Evolutionary conservation across 2,797 vertebrate species (phyloP).

Genomic region (Paramormyrops hopkinsi): DNA sequence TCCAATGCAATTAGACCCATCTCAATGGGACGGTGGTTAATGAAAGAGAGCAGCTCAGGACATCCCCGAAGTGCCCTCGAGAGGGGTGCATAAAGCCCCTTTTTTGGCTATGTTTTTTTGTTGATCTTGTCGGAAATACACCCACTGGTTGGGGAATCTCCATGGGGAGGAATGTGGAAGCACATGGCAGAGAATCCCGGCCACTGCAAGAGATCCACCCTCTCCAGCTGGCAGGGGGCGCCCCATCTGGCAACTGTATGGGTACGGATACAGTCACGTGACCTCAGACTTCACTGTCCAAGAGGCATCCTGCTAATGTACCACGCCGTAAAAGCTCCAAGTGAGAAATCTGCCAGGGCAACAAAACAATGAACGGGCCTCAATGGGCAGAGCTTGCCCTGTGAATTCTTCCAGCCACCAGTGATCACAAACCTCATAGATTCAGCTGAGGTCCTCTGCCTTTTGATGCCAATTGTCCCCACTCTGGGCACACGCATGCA

Average conservation of each 20-base stretch:
- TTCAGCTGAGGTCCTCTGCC: not conserved
- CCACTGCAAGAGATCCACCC: not conserved
- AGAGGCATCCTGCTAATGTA: not conserved
- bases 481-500: constrained; percentile 3
- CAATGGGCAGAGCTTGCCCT: not conserved
- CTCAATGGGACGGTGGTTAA: constrained; percentile 39
- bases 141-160: constrained; percentile 25
- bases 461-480: not conserved
- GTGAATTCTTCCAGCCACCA: not conserved
- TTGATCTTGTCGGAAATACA: constrained; percentile 44
- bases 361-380: not conserved
- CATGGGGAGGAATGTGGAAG: not conserved
- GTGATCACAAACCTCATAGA: not conserved
- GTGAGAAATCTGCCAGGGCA: not conserved
- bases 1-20: constrained; percentile 33
- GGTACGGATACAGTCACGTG: not conserved
- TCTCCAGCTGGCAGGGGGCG: constrained; percentile 17
- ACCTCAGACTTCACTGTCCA: not conserved
- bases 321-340: not conserved
- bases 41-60: constrained; percentile 24
- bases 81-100: constrained; percentile 29
- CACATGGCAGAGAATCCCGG: not conserved
- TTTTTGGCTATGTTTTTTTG: constrained; percentile 27
- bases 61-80: constrained; percentile 23
- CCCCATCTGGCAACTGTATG: not conserved